A percentile compares a stretch with the other conserved stretches of the same genome.
These are phyloP conservation scores for Ectropis crepuscularia DNA, from an alignment of 2,888 invertebrate species.

Conservation along the genomic window DNA sequence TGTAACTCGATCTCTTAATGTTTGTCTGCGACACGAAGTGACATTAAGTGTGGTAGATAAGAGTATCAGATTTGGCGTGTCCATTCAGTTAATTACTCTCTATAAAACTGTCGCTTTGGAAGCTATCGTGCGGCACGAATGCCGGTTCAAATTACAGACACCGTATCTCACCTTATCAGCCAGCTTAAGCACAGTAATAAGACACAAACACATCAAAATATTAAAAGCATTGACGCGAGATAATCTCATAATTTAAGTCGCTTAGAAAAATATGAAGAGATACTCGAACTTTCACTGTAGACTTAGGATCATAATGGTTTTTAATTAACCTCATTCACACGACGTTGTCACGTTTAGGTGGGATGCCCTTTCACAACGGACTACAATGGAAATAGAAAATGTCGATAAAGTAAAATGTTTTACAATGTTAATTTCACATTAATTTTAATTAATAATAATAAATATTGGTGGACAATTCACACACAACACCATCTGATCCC, in stretches of 20 bases:
- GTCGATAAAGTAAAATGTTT: slow-evolving; percentile 8
- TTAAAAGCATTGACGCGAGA: slow-evolving; percentile 47
- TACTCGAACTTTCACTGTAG: slow-evolving; percentile 46
- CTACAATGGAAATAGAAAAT: slow-evolving; percentile 24
- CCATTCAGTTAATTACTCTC: slow-evolving; percentile 47
- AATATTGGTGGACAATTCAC: too few species aligned
- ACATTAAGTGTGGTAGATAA: slow-evolving; percentile 15
- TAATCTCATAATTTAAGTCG: slow-evolving; percentile 42
- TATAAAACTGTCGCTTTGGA: slow-evolving; percentile 51
- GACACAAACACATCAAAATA: slow-evolving; percentile 49
- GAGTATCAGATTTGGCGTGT: slow-evolving; percentile 38
- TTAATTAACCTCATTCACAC: slow-evolving; percentile 51
- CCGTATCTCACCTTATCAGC: slow-evolving; percentile 56
- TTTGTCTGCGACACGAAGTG: slow-evolving; percentile 13
- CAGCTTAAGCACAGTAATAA: slow-evolving; percentile 48
- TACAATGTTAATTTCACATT: not conserved
- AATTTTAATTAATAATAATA: too few species aligned
- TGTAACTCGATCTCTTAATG: slow-evolving; percentile 10
- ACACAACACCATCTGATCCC: too few species aligned
- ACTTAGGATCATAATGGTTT: slow-evolving; percentile 38
- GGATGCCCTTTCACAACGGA: slow-evolving; percentile 29
- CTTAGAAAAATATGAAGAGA: slow-evolving; percentile 33
- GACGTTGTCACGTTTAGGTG: slow-evolving; percentile 28
- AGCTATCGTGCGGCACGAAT: slow-evolving; percentile 48
- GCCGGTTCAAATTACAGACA: slow-evolving; percentile 57